Conservation (phyloP, 1,140 invertebrate genomes). For the Lordiphosa mommai region DNA sequence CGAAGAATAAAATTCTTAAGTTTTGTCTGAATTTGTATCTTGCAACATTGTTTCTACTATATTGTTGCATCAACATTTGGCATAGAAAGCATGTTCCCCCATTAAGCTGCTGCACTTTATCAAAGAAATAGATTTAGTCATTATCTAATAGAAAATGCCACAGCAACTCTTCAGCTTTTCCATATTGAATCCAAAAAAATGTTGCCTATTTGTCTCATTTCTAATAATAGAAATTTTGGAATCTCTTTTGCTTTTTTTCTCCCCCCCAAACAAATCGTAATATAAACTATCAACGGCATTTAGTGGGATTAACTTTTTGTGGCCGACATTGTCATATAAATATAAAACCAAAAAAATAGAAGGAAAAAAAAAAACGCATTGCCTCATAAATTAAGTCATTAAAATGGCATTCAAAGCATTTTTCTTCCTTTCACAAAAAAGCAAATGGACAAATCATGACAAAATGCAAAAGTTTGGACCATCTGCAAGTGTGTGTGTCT, state of each 20-base stretch:
- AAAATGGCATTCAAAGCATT: constrained; percentile 62
- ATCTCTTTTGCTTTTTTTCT: constrained; percentile 2
- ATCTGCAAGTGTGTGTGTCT: constrained; percentile 14
- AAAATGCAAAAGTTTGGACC: constrained; percentile 19
- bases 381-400: constrained; percentile 72
- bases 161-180: not conserved
- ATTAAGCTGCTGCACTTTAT: too few relatives aligned
- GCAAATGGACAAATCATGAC: constrained; percentile 29
- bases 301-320: constrained; percentile 76
- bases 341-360: constrained; percentile 24
- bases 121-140: too few relatives aligned
- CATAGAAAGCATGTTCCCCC: too few relatives aligned
- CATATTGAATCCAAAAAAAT: not conserved
- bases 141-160: constrained; percentile 1
- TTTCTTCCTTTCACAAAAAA: constrained; percentile 13
- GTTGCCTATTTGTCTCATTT: constrained; percentile 21
- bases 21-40: too few relatives aligned
- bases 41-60: too few relatives aligned
- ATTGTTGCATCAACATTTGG: too few relatives aligned
- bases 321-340: constrained; percentile 58
- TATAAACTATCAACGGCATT: constrained; percentile 76
- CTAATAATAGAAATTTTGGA: constrained; percentile 14
- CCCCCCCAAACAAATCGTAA: constrained; percentile 39
- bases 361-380: constrained; percentile 15
- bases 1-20: too few relatives aligned